Conservation (phyloP, 2,113 vertebrate genomes). For the Mohoua ochrocephala region DNA sequence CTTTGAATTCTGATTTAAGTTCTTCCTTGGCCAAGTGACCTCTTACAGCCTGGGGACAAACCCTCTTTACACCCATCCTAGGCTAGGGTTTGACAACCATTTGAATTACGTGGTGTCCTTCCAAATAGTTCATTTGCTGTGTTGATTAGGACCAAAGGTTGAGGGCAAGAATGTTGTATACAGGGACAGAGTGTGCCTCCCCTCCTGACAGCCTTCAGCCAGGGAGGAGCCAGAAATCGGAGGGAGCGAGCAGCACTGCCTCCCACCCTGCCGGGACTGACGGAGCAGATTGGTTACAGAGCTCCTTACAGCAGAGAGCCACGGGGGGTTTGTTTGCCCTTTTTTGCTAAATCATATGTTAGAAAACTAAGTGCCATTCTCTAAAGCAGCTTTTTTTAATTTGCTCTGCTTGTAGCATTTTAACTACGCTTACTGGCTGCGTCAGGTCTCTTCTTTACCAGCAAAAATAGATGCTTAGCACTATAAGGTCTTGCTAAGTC, state of each 20-base stretch:
- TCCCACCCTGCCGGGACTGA: neutral
- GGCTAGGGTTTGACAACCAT: neutral
- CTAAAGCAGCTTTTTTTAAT: neutral
- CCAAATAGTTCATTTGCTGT: neutral
- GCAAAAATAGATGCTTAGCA: neutral
- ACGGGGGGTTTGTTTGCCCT: neutral
- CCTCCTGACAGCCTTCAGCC: neutral
- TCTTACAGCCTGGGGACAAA: neutral
- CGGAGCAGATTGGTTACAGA: neutral
- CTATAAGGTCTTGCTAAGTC: neutral
- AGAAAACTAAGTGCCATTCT: neutral
- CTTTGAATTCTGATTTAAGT: neutral
- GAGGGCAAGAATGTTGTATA: neutral
- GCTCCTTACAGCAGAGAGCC: neutral
- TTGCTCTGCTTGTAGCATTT: neutral
- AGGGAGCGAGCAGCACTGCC: neutral
- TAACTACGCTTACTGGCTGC: fast-evolving
- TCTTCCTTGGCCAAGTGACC: neutral
- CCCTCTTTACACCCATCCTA: neutral
- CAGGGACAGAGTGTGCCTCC: neutral
- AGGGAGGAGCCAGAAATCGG: neutral
- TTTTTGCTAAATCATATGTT: neutral
- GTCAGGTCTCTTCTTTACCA: neutral
- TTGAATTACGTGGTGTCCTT: neutral
- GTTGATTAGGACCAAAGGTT: neutral